Percentiles rank a stretch among this genome's conserved stretches.
These are phyloP conservation scores for Anser brachyrhynchus DNA, from an alignment of 2,113 vertebrate genomes.

Conservation along the genomic window DNA sequence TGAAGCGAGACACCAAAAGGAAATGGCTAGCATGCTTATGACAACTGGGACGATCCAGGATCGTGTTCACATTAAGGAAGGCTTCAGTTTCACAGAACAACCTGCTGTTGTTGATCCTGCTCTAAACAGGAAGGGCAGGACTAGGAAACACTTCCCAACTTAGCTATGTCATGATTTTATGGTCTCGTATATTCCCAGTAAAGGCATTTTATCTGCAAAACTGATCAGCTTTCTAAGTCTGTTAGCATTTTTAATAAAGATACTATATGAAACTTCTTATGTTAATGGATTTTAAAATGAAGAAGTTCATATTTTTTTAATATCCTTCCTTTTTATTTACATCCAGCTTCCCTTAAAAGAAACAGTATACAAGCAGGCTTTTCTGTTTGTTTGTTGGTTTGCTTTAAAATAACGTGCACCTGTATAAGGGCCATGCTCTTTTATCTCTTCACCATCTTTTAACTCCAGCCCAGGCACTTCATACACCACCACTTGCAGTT, in stretches of 20 bases:
- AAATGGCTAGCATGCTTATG: conserved; percentile 20
- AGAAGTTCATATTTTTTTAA: not conserved
- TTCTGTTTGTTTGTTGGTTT: not conserved
- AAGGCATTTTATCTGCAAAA: not conserved
- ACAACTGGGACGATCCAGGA: conserved; percentile 12
- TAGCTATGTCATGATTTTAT: not conserved
- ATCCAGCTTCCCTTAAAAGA: not conserved
- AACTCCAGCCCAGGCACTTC: not conserved
- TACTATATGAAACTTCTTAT: not conserved
- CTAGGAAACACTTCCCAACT: not conserved
- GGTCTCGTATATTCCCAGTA: not conserved
- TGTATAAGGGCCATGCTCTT: not conserved
- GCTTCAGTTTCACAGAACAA: not conserved
- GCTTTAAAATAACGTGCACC: not conserved
- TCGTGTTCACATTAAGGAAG: not conserved
- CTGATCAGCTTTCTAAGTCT: not conserved
- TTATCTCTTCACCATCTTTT: not conserved
- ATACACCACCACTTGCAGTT: not conserved
- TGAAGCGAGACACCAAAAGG: conserved; percentile 13
- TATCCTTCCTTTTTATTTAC: not conserved
- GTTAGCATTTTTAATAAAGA: not conserved
- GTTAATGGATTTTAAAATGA: not conserved
- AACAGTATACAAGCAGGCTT: not conserved
- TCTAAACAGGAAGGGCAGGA: not conserved
- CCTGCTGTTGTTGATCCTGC: not conserved